These are phyloP conservation scores for Heliconius nattereri DNA, from an alignment of 1,140 invertebrate genomes.

Conservation along the genomic window DNA sequence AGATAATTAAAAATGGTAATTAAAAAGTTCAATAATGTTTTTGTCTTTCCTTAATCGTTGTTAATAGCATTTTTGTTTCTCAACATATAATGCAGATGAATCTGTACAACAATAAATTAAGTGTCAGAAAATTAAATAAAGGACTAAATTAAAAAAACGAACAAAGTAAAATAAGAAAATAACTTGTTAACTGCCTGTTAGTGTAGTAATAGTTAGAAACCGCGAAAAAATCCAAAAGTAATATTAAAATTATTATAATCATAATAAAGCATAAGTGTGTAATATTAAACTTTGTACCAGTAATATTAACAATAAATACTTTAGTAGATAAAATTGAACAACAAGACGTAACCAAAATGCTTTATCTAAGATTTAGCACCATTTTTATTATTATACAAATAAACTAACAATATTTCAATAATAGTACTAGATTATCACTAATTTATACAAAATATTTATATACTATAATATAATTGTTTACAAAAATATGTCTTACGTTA, in stretches of 20 bases:
- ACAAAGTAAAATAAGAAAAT: constrained; percentile 47
- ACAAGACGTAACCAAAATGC: constrained; percentile 15
- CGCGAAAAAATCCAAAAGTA: not conserved
- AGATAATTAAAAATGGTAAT: not conserved
- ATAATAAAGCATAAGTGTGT: not conserved
- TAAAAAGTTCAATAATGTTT: not conserved
- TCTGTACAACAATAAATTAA: constrained; percentile 2
- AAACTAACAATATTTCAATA: not conserved
- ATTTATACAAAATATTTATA: not conserved
- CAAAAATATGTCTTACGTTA: not conserved
- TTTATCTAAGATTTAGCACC: constrained; percentile 38
- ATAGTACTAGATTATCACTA: not conserved
- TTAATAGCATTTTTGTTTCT: not conserved
- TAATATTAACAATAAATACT: constrained; percentile 41
- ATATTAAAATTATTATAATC: not conserved
- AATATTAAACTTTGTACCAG: constrained; percentile 36
- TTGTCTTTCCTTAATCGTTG: not conserved
- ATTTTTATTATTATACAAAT: constrained; percentile 13
- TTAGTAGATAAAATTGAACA: constrained; percentile 41
- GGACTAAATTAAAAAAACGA: constrained; percentile 62
- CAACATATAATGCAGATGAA: not conserved
- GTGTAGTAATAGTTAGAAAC: not conserved
- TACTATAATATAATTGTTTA: constrained; percentile 13
- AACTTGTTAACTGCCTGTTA: constrained; percentile 10
- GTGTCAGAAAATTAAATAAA: constrained; percentile 47